Conservation (phyloP, 2,797 vertebrate species). For the Odontamblyopus lacepedii region DNA sequence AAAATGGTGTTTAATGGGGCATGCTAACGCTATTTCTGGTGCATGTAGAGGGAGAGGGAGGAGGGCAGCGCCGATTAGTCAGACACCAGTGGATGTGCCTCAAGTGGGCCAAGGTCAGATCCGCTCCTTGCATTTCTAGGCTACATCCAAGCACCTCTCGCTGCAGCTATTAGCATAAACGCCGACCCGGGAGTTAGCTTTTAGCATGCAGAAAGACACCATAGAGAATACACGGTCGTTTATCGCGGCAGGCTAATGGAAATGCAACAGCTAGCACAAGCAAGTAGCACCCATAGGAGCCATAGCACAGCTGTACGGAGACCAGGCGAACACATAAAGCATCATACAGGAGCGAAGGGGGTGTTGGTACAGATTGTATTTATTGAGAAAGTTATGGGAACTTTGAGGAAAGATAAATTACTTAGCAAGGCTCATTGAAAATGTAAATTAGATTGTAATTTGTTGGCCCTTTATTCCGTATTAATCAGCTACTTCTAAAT, state of each 20-base stretch:
- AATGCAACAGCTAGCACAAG: conserved; percentile 32
- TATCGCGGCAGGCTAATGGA: conserved; percentile 48
- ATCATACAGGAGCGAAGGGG: too few relatives aligned
- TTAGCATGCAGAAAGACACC: conserved; percentile 62
- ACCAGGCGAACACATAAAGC: conserved; percentile 25
- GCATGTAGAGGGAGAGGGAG: conserved; percentile 69
- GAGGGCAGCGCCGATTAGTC: conserved; percentile 66
- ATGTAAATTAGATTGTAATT: not conserved
- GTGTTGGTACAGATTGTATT: too few relatives aligned
- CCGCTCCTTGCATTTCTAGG: conserved; percentile 59
- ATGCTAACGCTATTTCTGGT: conserved; percentile 69
- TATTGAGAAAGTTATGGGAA: not conserved
- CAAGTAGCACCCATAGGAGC: conserved; percentile 48
- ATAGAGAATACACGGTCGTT: conserved; percentile 50
- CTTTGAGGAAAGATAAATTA: not conserved
- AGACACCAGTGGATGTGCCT: conserved; percentile 64
- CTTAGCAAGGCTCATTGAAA: not conserved
- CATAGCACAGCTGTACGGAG: conserved; percentile 47
- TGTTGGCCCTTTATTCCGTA: too few relatives aligned
- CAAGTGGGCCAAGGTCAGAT: conserved; percentile 77
- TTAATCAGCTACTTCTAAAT: too few relatives aligned
- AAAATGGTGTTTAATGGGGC: conserved; percentile 74
- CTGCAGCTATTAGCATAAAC: conserved; percentile 67
- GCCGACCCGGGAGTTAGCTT: conserved; percentile 61
- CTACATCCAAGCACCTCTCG: conserved; percentile 44